A percentile compares a stretch with the other conserved stretches of the same genome.
Evolutionary conservation across 2,888 invertebrate genomes (phyloP).

Genomic region (Schrankia costaestrigalis): DNA sequence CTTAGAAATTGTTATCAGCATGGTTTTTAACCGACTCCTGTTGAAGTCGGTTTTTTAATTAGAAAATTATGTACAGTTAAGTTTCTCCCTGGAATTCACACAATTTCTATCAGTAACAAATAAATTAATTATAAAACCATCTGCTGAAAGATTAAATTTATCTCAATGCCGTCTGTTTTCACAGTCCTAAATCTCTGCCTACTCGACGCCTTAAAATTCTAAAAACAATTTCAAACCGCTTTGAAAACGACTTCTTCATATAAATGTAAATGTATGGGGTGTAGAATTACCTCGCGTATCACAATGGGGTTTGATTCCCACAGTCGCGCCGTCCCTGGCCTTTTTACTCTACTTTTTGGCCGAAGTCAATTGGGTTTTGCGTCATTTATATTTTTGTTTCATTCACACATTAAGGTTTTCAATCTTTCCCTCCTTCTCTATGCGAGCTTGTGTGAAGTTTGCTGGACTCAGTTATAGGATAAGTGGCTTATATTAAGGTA

Average conservation of each 20-base stretch:
- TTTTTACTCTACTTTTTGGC: slow-evolving; percentile 36
- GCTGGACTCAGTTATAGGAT: slow-evolving; percentile 16
- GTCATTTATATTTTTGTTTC: slow-evolving; percentile 27
- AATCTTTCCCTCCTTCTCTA: slow-evolving; percentile 9
- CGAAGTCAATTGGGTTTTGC: slow-evolving; percentile 34
- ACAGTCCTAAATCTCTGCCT: slow-evolving; percentile 3
- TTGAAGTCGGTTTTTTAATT: too few relatives aligned
- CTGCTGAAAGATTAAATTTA: too few relatives aligned
- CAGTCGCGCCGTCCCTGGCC: slow-evolving; percentile 28
- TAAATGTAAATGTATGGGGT: slow-evolving; percentile 62
- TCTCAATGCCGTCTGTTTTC: slow-evolving; percentile 2
- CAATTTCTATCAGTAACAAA: too few relatives aligned
- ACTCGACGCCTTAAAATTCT: slow-evolving; percentile 13
- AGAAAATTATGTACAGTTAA: too few relatives aligned
- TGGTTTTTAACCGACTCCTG: too few relatives aligned
- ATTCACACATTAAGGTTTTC: slow-evolving; percentile 10
- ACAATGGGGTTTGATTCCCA: slow-evolving; percentile 57
- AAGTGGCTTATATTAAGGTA: slow-evolving; percentile 23
- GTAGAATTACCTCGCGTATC: slow-evolving; percentile 44
- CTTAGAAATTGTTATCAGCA: too few relatives aligned
- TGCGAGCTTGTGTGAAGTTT: slow-evolving; percentile 13
- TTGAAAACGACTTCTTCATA: slow-evolving; percentile 52
- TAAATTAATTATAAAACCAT: too few relatives aligned
- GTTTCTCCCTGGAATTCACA: too few relatives aligned
- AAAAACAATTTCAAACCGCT: slow-evolving; percentile 32